Conservation (phyloP, 2,797 vertebrate genomes). For the Hozukius guyotensis region DNA sequence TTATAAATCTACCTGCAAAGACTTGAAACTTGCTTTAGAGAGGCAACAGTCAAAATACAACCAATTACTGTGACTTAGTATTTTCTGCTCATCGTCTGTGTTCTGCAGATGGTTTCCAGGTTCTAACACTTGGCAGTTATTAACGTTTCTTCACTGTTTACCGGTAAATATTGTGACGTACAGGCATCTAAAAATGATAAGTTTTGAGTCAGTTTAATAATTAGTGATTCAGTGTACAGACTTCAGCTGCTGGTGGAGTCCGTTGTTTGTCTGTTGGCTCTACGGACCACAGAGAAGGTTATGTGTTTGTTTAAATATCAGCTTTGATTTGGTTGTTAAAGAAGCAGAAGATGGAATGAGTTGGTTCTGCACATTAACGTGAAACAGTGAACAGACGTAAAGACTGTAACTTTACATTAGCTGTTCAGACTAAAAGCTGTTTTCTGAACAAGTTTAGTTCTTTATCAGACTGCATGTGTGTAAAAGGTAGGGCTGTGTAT, state of each 20-base stretch:
- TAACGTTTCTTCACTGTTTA: neutral
- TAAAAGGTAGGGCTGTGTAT: no score
- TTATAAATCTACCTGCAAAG: neutral
- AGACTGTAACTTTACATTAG: neutral
- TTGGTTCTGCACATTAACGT: neutral
- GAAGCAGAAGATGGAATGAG: neutral
- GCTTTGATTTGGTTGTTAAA: neutral
- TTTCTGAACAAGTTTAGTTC: neutral
- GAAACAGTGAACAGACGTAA: neutral
- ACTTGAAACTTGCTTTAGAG: neutral
- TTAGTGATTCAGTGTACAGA: neutral
- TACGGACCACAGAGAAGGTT: neutral
- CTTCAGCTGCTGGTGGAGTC: neutral
- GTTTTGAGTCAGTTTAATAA: neutral
- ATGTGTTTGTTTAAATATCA: neutral
- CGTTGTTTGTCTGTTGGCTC: neutral
- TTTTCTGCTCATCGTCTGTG: neutral
- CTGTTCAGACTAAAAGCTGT: neutral
- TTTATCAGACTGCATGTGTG: neutral
- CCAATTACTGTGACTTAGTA: neutral
- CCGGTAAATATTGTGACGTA: neutral
- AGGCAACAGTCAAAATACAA: neutral
- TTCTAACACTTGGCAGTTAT: neutral
- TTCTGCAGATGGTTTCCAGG: neutral
- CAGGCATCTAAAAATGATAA: neutral